These are phyloP conservation scores for Acleris literana DNA, from an alignment of 2,888 invertebrate genomes.

Conservation along the genomic window DNA sequence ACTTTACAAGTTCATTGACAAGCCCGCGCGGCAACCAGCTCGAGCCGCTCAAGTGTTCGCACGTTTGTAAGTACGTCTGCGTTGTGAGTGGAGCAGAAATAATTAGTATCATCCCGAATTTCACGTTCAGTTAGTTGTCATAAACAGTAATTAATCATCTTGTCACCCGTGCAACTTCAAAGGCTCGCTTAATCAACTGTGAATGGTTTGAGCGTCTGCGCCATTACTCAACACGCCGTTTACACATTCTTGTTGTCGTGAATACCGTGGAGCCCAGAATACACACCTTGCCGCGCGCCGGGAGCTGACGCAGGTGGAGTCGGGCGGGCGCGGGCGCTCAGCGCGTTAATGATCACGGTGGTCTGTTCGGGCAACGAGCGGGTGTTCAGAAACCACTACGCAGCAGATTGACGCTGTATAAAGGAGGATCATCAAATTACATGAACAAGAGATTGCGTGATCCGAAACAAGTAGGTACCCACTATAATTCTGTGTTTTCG, in stretches of 20 bases:
- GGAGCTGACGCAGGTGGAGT: too few relatives aligned
- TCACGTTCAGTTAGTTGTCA: conserved; percentile 65
- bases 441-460: too few relatives aligned
- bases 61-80: conserved; percentile 17
- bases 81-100: conserved; percentile 29
- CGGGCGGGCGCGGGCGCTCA: too few relatives aligned
- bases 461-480: too few relatives aligned
- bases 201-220: conserved; percentile 67
- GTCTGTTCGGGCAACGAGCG: too few relatives aligned
- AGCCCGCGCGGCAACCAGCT: conserved; percentile 25
- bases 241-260: conserved; percentile 67
- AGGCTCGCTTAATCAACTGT: conserved; percentile 77
- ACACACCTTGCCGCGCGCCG: conserved; percentile 41
- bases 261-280: conserved; percentile 58
- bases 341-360: too few relatives aligned
- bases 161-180: conserved; percentile 70
- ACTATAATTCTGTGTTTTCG: too few relatives aligned
- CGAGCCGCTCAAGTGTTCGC: conserved; percentile 28
- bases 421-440: too few relatives aligned
- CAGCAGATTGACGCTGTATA: too few relatives aligned
- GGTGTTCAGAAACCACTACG: too few relatives aligned
- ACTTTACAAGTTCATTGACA: conserved; percentile 32
- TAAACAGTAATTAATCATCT: conserved; percentile 76
- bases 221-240: conserved; percentile 71
- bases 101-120: conserved; percentile 37